A percentile compares a stretch with the other conserved stretches of the same genome.
Conservation (phyloP, 2,888 invertebrate species). For the Gastrophysa polygoni region DNA sequence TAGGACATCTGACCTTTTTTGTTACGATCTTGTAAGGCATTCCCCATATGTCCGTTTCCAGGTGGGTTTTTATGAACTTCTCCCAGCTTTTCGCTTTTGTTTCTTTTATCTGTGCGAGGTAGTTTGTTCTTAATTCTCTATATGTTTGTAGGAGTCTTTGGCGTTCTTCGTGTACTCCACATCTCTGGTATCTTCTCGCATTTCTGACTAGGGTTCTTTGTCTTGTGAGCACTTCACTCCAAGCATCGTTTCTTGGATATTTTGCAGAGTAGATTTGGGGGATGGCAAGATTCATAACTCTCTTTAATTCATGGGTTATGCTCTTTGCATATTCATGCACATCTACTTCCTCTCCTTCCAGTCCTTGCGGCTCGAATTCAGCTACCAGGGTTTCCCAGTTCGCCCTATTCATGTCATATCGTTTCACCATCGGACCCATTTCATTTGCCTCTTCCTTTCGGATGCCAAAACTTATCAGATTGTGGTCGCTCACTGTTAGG, state of each 20-base stretch:
- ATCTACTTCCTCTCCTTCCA: no score
- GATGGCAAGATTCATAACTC: neutral
- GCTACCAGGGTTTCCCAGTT: neutral
- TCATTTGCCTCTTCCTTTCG: neutral
- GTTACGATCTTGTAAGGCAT: no score
- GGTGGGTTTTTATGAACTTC: neutral
- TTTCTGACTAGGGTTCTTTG: neutral
- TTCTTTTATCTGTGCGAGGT: neutral
- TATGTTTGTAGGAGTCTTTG: neutral
- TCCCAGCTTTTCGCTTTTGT: slow-evolving; percentile 12
- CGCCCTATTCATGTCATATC: slow-evolving; percentile 1
- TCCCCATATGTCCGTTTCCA: neutral
- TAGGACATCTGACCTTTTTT: no score
- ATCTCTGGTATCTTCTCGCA: neutral
- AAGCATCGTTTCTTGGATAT: neutral
- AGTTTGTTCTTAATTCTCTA: neutral
- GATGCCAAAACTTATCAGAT: slow-evolving; percentile 1
- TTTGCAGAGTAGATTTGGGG: neutral
- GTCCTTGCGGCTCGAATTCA: no score
- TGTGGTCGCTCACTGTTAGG: slow-evolving; percentile 2
- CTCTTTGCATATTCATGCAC: no score
- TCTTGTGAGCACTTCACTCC: neutral
- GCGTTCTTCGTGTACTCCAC: neutral
- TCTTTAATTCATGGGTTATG: neutral
- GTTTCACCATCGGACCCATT: neutral